These are phyloP conservation scores for Lycodopsis pacificus DNA, from an alignment of 2,797 vertebrate species.

Conservation along the genomic window DNA sequence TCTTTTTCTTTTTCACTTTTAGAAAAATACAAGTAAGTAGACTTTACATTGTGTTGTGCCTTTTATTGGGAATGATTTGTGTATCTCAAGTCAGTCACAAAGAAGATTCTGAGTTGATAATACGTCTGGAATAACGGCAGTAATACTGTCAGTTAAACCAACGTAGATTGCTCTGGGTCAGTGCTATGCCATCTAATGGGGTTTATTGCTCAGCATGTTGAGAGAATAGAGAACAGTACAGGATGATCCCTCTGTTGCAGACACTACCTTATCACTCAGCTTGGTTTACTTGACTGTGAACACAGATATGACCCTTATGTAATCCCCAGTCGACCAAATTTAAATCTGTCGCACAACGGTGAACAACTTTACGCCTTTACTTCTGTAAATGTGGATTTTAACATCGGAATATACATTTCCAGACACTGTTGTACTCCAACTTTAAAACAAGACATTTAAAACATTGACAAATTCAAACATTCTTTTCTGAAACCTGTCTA, in stretches of 20 bases:
- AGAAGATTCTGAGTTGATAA: neutral
- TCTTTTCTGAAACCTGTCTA: neutral
- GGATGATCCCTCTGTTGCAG: slow-evolving; percentile 41
- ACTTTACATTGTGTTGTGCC: neutral
- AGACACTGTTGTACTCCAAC: neutral
- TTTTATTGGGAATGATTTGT: neutral
- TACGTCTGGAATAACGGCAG: neutral
- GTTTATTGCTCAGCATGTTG: slow-evolving; percentile 57
- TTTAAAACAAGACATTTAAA: slow-evolving; percentile 2
- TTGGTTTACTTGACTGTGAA: slow-evolving; percentile 56
- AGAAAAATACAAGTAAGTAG: neutral
- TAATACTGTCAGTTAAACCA: slow-evolving; percentile 1
- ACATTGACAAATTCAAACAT: neutral
- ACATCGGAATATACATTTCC: slow-evolving; percentile 9
- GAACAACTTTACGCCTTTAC: neutral
- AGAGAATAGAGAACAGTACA: slow-evolving; percentile 10
- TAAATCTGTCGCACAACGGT: neutral
- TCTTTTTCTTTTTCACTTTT: neutral
- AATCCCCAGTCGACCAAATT: slow-evolving; percentile 46
- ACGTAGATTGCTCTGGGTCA: neutral
- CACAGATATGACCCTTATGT: slow-evolving; percentile 71
- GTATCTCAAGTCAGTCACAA: neutral
- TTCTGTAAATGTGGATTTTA: neutral
- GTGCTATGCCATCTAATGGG: slow-evolving; percentile 22
- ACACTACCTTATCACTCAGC: slow-evolving; percentile 65